Base-by-base conservation (phyloP, 2,888 invertebrate species). In the Laothoe populi region DNA sequence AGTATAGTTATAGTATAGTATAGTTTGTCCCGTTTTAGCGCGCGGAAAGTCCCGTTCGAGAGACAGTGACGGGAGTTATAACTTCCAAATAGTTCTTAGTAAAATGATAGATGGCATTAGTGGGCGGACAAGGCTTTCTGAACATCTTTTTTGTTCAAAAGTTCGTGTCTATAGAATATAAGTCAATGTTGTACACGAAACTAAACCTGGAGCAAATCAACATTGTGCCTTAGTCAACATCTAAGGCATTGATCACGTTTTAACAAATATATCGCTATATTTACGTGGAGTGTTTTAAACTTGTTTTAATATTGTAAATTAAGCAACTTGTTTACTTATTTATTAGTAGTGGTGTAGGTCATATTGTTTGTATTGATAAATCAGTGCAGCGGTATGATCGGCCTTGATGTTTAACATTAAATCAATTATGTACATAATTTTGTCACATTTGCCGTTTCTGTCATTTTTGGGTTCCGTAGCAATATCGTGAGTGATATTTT, bases 361-460 rank as follows among this genome's bases (percentile, higher is more conserved):
- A 35, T 53, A 53, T 46, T 44, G 10, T 44, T 44, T 44, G 19
- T 16, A 7, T 45, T 46, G 16, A 53, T 53, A 35, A 53, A 53
- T 53, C 31, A 53, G 35, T 53, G 19, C 19, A 53, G 19, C 35
- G 11, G 4, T 53, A 16, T 19, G 11, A n/a, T 8, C 11, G 53
- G 35, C 53, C 53, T 53, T 53, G 19, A 8, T 10, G 31, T 19
- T 31, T 31, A 53, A 19, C 4, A 53, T 53, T 48, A 38, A 13
- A 35, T 53, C 10, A 53, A 35, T 44, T 53, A 53, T 53, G 53
- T 11, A 53, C 53, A 53, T 53, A 53, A 53, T 53, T 53, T 53
- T 31, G 16, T 10, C 4, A 38, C 13, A 10, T 19, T 19, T 53
- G 8, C 5, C 19, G 53, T 53, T 53, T 19, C 53, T 10, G 35